Conservation (phyloP, 1,140 invertebrate genomes). For the Temnothorax longispinosus region DNA sequence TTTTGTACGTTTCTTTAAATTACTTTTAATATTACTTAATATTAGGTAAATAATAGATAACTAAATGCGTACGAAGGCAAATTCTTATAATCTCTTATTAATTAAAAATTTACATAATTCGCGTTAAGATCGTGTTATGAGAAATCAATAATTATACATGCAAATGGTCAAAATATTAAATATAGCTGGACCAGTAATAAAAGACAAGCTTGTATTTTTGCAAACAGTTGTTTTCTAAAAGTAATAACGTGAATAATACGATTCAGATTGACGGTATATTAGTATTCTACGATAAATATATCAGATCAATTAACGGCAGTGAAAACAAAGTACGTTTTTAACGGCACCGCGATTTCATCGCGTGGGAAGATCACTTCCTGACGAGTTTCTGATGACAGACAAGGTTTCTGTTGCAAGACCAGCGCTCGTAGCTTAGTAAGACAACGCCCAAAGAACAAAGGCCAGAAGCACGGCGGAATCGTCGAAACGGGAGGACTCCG, state of each 20-base stretch:
- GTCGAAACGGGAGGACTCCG: constrained; percentile 28
- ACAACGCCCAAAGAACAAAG: constrained; percentile 69
- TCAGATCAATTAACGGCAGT: constrained; percentile 60
- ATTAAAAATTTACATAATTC: background rate
- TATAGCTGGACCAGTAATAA: background rate
- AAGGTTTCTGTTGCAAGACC: background rate
- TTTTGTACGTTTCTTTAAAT: background rate
- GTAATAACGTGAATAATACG: background rate
- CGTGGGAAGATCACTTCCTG: constrained; percentile 50
- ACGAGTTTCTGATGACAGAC: constrained; percentile 41
- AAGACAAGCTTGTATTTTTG: background rate
- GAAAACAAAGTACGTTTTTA: constrained; percentile 10
- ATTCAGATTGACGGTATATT: background rate
- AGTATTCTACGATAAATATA: background rate
- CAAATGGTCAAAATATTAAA: no score
- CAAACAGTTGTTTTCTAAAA: background rate
- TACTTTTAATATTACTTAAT: background rate
- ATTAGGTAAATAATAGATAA: background rate
- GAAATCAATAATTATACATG: no score
- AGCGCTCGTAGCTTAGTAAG: constrained; percentile 47
- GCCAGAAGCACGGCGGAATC: constrained; percentile 27
- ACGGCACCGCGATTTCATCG: constrained; percentile 12
- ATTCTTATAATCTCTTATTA: background rate
- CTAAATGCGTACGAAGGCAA: background rate
- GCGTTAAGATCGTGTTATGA: no score